Percentiles rank a stretch among this genome's conserved stretches.
Evolutionary conservation across 2,113 vertebrate species (phyloP).

Genomic region (Halichoeres trimaculatus): DNA sequence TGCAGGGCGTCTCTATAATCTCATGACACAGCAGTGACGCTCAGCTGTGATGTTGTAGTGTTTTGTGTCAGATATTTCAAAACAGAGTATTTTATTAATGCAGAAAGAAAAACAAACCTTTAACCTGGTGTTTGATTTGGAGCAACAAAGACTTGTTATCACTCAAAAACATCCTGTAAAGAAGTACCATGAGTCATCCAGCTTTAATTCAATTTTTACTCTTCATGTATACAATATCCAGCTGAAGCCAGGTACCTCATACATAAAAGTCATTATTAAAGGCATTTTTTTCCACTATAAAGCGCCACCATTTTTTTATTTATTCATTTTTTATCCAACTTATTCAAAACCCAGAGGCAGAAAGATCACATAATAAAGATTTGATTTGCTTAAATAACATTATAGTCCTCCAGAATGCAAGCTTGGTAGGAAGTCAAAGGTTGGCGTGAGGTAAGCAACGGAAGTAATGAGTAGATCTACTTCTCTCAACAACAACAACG

Average conservation of each 20-base stretch:
- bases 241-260: constrained; percentile 56
- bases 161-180: not conserved
- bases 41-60: not conserved
- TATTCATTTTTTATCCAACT: constrained; percentile 12
- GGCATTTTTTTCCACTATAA: constrained; percentile 20
- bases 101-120: not conserved
- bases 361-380: constrained; percentile 62
- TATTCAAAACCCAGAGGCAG: constrained; percentile 54
- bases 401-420: constrained; percentile 63
- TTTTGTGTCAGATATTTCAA: not conserved
- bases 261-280: constrained; percentile 48
- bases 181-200: constrained; percentile 35
- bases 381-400: constrained; percentile 71
- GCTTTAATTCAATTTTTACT: constrained; percentile 61
- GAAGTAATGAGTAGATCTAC: constrained; percentile 62
- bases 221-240: constrained; percentile 62
- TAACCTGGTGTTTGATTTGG: not conserved
- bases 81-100: not conserved
- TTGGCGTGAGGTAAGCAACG: constrained; percentile 44
- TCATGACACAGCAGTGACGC: not conserved
- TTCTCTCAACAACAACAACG: too few species aligned
- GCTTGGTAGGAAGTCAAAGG: constrained; percentile 41
- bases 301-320: constrained; percentile 16
- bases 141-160: not conserved
- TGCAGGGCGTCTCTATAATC: not conserved